Base-by-base conservation (phyloP, 2,888 invertebrate genomes). In the Sturmia bella region DNA sequence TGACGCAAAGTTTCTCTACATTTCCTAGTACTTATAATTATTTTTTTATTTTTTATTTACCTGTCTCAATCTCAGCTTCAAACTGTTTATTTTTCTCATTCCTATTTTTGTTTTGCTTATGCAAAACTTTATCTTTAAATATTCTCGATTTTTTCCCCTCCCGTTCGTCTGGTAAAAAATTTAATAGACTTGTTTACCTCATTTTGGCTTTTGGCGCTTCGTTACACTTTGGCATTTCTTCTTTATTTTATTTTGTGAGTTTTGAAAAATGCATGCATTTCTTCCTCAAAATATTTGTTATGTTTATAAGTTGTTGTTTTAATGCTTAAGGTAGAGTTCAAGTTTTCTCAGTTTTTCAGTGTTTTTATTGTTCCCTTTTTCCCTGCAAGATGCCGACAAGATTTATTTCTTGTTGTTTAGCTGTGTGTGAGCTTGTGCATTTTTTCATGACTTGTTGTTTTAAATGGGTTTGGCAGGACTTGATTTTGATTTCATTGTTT, bases 351-450 rank as follows among this genome's bases (percentile, higher is more conserved):
- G 52, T n/a, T n/a, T 27, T n/a, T n/a, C n/a, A n/a, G 2, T 9
- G 15, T 9, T 39, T 19, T 27, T 43, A 11, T 24, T 13, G 4
- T 6, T 13, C 2, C 37, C 9, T 19, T 52, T 21, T 5, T 5
- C 24, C 15, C 15, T 32, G 57, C 3, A 37, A 63, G 24, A 17
- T 37, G 48, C 27, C 56, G 48, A 19, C 3, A 80, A 75, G 75
- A 80, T 80, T 75, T 80, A 80, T 80, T 74, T 69, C 57, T 80
- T 64, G 64, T 80, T 80, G 74, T 75, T 80, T 70, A 70, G 64
- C 52, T 63, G 45, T 69, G 68, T 50, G 68, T 75, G 11, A 41
- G 21, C 21, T n/a, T 4, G 19, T n/a, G 27, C 3, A 11, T 21
- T 61, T 21, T 43, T 73, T 54, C 63, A 37, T 45, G 54, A 63